Evolutionary conservation across 2,797 vertebrate genomes (phyloP), one percentile per base, ranked within the genome.

Genomic region (Mormyrus proboscirostris): DNA sequence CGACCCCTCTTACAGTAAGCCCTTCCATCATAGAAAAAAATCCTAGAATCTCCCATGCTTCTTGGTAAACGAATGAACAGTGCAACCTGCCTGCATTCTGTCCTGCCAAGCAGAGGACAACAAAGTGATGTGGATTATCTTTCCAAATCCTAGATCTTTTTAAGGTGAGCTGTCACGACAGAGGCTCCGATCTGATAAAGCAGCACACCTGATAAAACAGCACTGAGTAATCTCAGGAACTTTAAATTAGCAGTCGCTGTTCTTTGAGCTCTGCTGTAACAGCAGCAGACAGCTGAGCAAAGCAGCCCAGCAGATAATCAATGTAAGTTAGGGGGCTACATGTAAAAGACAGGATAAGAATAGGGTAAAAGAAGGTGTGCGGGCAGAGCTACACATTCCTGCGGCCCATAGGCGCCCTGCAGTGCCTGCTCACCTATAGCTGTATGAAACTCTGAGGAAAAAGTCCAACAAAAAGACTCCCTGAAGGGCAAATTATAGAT

Each of bases 141-240:
- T 47, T 22, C 49, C 33, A 87, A 76, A 59, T 59, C 93, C 93
- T 87, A 82, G 90, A 90, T 90, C 92, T 95, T 94, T 95, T 94
- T 92, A 88, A 87, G 93, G 93, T 94, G 94, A 95, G 95, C 95
- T 94, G 93, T 90, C 79, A 96, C 95, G 96, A 95, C 94, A 96
- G 96, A 96, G 95, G 95, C 93, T 95, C 89, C 91, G 92, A 95
- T 95, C 95, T 95, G 95, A 96, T 95, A 93, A 91, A 91, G 93
- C 90, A 89, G 87, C 93, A 93, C 95, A 96, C 95, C 95, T 96
- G 95, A 95, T 95, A 95, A 96, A 96, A 96, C 94, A 95, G 92
- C 94, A 62, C 87, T 44, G 69, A 84, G 93, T 93, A 89, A 93
- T 94, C 93, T 91, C 93, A 91, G 92, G 91, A 95, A 96, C 95